A percentile compares a stretch with the other conserved stretches of the same genome.
phyloP scores from a whole-genome alignment of 2,888 invertebrate species.

The Linnaemya tessellans region DNA sequence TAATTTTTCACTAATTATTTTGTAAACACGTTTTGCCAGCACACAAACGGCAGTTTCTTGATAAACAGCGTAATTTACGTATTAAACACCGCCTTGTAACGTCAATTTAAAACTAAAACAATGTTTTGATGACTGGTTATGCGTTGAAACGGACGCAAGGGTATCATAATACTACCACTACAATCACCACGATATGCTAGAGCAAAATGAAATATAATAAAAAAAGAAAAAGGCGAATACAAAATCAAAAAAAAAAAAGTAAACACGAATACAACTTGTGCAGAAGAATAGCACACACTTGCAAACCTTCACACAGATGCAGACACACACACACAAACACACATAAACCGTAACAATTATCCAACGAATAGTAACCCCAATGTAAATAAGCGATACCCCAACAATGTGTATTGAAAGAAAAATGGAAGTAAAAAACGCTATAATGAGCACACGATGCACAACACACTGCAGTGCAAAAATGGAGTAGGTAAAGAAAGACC shows the following conservation, averaged over 20 bases:
- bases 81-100: slow-evolving; percentile 80
- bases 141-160: slow-evolving; percentile 74
- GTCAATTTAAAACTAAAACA: slow-evolving; percentile 81
- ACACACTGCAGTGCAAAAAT: not conserved
- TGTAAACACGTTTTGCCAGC: slow-evolving; percentile 39
- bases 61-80: slow-evolving; percentile 62
- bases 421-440: slow-evolving; percentile 41
- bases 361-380: slow-evolving; percentile 73
- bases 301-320: slow-evolving; percentile 48
- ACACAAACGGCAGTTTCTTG: slow-evolving; percentile 32
- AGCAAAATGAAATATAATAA: slow-evolving; percentile 47
- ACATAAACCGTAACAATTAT: slow-evolving; percentile 67
- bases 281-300: slow-evolving; percentile 67
- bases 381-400: slow-evolving; percentile 78
- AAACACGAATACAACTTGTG: slow-evolving; percentile 71
- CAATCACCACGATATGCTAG: slow-evolving; percentile 63
- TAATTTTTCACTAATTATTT: slow-evolving; percentile 60
- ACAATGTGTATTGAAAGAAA: slow-evolving; percentile 64
- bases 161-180: slow-evolving; percentile 71
- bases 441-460: slow-evolving; percentile 69
- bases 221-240: slow-evolving; percentile 66
- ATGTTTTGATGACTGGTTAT: slow-evolving; percentile 66
- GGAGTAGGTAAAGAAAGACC: slow-evolving; percentile 71
- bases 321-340: slow-evolving; percentile 59
- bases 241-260: slow-evolving; percentile 73